These are phyloP conservation scores for Herminia tarsipennalis DNA, from an alignment of 2,888 invertebrate genomes.

Conservation along the genomic window DNA sequence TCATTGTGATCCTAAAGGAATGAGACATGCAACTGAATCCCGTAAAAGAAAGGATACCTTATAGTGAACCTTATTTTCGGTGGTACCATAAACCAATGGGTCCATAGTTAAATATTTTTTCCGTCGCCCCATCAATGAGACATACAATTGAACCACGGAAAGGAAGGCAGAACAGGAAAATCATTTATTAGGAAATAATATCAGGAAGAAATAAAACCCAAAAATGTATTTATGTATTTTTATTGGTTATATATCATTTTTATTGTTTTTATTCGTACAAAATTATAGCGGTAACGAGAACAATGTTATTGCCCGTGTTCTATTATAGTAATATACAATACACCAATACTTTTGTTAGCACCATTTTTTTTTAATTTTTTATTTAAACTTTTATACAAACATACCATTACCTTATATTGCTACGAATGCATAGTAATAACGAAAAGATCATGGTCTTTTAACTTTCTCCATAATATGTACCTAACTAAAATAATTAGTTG, in stretches of 20 bases:
- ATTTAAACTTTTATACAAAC: conserved; percentile 72
- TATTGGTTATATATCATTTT: conserved; percentile 72
- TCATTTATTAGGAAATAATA: not conserved
- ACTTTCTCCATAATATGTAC: conserved; percentile 61
- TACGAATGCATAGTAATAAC: conserved; percentile 73
- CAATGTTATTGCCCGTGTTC: conserved; percentile 72
- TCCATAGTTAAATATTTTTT: too few species aligned
- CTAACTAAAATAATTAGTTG: conserved; percentile 62
- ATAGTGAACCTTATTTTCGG: too few species aligned
- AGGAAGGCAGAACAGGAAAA: too few species aligned
- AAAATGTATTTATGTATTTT: conserved; percentile 61
- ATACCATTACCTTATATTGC: conserved; percentile 76
- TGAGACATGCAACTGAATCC: too few species aligned
- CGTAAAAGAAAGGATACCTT: too few species aligned
- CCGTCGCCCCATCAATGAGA: too few species aligned
- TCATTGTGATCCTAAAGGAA: too few species aligned
- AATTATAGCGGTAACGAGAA: conserved; percentile 77
- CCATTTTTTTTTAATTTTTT: conserved; percentile 71
- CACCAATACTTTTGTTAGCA: conserved; percentile 82
- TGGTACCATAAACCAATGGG: too few species aligned
- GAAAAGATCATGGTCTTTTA: conserved; percentile 75
- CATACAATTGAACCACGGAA: too few species aligned
- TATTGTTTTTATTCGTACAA: conserved; percentile 72
- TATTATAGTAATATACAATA: conserved; percentile 72
- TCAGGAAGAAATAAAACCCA: conserved; percentile 44